Conservation (phyloP, 2,797 vertebrate genomes). For the Aselliscus stoliczkanus region DNA sequence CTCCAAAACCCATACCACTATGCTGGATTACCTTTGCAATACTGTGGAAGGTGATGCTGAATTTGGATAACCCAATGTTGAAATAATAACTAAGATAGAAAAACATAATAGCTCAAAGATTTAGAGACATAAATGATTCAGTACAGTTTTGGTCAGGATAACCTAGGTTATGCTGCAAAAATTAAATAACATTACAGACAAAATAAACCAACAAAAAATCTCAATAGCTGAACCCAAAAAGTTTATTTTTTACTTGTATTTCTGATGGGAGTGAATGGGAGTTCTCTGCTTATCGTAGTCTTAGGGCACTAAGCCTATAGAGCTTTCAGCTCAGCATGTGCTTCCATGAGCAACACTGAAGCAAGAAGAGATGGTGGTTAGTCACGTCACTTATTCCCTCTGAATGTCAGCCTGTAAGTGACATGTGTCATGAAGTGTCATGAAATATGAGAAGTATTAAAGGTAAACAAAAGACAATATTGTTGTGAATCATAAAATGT, state of each 20-base stretch:
- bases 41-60: neutral
- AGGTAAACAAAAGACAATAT: neutral
- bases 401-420: neutral
- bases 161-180: neutral
- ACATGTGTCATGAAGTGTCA: neutral
- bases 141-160: neutral
- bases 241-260: neutral
- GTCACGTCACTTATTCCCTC: neutral
- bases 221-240: neutral
- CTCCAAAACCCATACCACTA: neutral
- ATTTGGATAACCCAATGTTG: neutral
- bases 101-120: neutral
- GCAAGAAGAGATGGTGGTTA: neutral
- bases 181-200: neutral
- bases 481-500: neutral
- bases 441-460: slow-evolving; percentile 5
- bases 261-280: neutral
- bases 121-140: neutral
- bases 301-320: neutral
- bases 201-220: neutral
- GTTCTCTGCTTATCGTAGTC: neutral
- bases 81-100: neutral
- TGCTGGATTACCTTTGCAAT: neutral
- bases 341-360: neutral
- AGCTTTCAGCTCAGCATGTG: neutral